Base-by-base conservation (phyloP, 2,797 vertebrate genomes). In the Pteropus rufus region DNA sequence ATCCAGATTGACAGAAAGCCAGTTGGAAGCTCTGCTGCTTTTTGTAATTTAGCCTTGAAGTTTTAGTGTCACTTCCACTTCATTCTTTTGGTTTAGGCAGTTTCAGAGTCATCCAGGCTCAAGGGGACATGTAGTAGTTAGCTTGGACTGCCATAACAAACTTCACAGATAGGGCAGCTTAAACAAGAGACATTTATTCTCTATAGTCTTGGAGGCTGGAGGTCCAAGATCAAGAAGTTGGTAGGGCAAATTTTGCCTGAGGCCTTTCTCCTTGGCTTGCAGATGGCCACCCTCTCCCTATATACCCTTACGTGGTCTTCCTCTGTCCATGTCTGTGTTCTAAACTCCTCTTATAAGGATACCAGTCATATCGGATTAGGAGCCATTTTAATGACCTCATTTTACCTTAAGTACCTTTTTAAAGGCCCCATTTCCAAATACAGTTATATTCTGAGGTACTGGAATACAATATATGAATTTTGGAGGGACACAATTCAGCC, bases 111-210 rank as follows among this genome's bases (percentile, higher is more conserved):
- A 2, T 23, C 54, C 39, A 39, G 36, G 16, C 26, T 15, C 24
- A 9, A 1, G 36, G 26, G 60, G 36, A n/a, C 18, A 31, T 0
- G 1, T 2, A 36, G 12, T 10, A 23, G 11, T 69, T 26, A n/a
- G 18, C 34, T 12, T 1, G 15, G 14, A 31, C 44, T n/a, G 16
- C 21, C 34, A 9, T 5, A 7, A 49, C 41, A 1, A 23, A 5
- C 1, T 7, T 15, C 41, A 7, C 12, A 7, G 19, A 12, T 11
- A 0, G 7, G 29, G 21, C 7, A 19, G 31, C 41, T 26, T 31
- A 36, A 56, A 16, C 31, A n/a, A 72, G 26, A 62, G 16, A 1
- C 15, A 7, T 23, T 54, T 34, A 14, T 15, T 34, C 5, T 41
- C 34, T 31, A 23, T 3, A 3, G 14, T 62, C 39, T 56, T 18